Evolutionary conservation across 2,888 invertebrate species (phyloP), one percentile per base, ranked within the genome.

Genomic region (Megastigmus dorsalis): DNA sequence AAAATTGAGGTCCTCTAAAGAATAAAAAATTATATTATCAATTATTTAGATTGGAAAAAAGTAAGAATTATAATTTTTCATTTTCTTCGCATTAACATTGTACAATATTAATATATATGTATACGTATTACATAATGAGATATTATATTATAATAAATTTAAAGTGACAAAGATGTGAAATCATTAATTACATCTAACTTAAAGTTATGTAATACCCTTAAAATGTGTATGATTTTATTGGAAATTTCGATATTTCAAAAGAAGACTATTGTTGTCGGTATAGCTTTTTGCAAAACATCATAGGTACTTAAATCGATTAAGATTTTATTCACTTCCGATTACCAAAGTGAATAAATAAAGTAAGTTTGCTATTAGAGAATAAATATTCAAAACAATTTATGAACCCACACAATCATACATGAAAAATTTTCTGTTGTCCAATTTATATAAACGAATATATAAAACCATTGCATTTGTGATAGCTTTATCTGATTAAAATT

Each of bases 151-250:
- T 20, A 20, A 30, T 20, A 59, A 20, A 33, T 38, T 36, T 6
- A 13, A 26, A 67, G 20, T n/a, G n/a, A n/a, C n/a, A 59, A n/a
- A 60, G 26, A 30, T 52, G 26, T 36, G 23, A 67, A 43, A 20
- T 41, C 20, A 15, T 43, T 73, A 54, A 15, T 43, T 73, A 54
- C 10, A 20, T 45, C 36, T 55, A 62, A 55, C 43, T 54, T 73
- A 59, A 62, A 67, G 13, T 43, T 54, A 55, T n/a, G 38, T 67
- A 60, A 62, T 45, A 50, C 54, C 28, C 33, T 67, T 60, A 30
- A n/a, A 41, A 55, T 43, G 55, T 50, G 38, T 50, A 50, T 30
- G n/a, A 33, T 33, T 45, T 20, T 9, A 57, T 63, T 63, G 45
- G 50, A 26, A 15, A 36, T 55, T 50, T 38, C 10, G 36, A 63